Evolutionary conservation across 2,888 invertebrate genomes (phyloP).

Genomic region (Drosophila robusta): DNA sequence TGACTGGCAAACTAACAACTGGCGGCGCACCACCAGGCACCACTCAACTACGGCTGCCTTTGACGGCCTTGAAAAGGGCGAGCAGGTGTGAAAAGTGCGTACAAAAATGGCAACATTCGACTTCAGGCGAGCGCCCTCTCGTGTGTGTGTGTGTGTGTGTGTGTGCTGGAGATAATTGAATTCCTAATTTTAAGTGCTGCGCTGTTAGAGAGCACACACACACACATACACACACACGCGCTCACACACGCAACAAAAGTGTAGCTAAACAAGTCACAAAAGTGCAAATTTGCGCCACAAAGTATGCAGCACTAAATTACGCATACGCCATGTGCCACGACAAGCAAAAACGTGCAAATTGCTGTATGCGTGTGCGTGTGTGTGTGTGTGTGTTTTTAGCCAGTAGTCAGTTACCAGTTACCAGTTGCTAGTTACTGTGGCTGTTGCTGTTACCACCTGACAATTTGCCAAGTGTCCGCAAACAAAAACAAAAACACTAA

Average conservation of each 20-base stretch:
- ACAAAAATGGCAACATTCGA: conserved; percentile 57
- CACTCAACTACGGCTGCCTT: conserved; percentile 7
- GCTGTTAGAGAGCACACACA: conserved; percentile 49
- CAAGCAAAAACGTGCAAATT: conserved; percentile 71
- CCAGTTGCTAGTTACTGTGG: conserved; percentile 17
- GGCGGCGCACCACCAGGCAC: not conserved
- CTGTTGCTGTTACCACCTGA: conserved; percentile 47
- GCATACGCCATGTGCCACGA: conserved; percentile 74
- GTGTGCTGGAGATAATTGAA: conserved; percentile 67
- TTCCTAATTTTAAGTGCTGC: conserved; percentile 80
- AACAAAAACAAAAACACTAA: conserved; percentile 51
- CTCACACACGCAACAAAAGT: conserved; percentile 21
- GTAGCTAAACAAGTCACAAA: conserved; percentile 70
- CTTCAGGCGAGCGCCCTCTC: not conserved
- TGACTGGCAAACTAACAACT: conserved; percentile 30
- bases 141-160: conserved; percentile 16
- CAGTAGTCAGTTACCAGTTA: conserved; percentile 14
- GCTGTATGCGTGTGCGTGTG: not conserved
- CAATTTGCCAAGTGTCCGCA: conserved; percentile 81
- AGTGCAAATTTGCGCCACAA: conserved; percentile 77
- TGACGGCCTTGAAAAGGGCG: conserved; percentile 58
- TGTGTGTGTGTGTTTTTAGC: conserved; percentile 3
- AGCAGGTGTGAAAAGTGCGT: conserved; percentile 79
- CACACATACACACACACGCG: conserved; percentile 7
- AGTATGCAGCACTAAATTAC: conserved; percentile 81